Evolutionary conservation across 2,113 vertebrate genomes (phyloP), one percentile per base, ranked within the genome.

Genomic region (Eclectus roratus): DNA sequence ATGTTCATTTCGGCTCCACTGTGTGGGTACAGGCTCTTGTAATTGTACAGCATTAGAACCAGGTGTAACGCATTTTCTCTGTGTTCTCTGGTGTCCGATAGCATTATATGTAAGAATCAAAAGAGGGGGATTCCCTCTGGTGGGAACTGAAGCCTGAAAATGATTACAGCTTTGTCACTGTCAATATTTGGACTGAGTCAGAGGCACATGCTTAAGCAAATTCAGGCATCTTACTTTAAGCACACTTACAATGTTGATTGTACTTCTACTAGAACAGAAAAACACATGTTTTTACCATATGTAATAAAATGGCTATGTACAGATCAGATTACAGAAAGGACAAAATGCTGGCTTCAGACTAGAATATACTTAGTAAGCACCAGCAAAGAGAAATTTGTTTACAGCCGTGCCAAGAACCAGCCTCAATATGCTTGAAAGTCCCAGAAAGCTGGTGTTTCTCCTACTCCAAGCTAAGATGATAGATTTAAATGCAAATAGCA

Each of bases 181-280:
- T 91, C 91, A 66, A 31, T 43, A 74, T 77, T 46, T 88, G 78
- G 66, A 39, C 64, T 83, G 89, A 94, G 46, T 82, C 85, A 93
- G 63, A 89, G 61, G 53, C 41, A 93, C 63, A 43, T 83, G 53
- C 37, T 89, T 70, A 70, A 80, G n/a, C 63, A 85, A 77, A 81
- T 37, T n/a, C 7, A 3, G 91, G 41, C 52, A 85, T 73, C 63
- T 72, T 61, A 18, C 18, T 82, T 10, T 63, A 83, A 88, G 20
- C 46, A 73, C 37, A 86, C 24, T 69, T 23, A 70, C 6, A 25
- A 28, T n/a, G 76, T 43, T 74, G 56, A 52, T 19, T 83, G 35
- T 20, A n/a, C 4, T 3, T 41, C 44, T 87, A 17, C 46, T 23
- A 61, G 58, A 73, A 61, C 7, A 91, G 49, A 61, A 89, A 63